Evolutionary conservation across 2,113 vertebrate genomes (phyloP).

Genomic region (Seriola dumerili): DNA sequence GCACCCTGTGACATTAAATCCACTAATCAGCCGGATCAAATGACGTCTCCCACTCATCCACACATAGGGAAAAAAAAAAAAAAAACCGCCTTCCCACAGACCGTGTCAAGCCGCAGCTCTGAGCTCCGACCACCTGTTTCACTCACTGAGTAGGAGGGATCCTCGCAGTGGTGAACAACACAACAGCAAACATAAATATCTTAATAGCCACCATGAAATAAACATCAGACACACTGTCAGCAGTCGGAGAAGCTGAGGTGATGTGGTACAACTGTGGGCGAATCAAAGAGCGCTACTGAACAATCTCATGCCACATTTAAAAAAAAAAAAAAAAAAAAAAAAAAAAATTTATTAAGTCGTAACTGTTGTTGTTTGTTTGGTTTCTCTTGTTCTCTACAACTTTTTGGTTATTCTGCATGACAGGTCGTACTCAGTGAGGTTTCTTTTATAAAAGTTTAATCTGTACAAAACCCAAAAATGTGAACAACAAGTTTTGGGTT

Average conservation of each 20-base stretch:
- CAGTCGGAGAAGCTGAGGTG: conserved; percentile 4
- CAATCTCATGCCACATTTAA: conserved; percentile 42
- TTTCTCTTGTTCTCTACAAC: conserved; percentile 18
- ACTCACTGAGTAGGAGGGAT: conserved; percentile 23
- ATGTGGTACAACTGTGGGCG: background rate
- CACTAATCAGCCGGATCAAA: conserved; percentile 51
- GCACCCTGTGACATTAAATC: conserved; percentile 36
- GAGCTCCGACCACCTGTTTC: conserved; percentile 70
- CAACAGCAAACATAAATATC: conserved; percentile 41
- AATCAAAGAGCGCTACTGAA: conserved; percentile 56
- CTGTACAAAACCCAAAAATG: background rate
- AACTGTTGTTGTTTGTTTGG: conserved; percentile 9
- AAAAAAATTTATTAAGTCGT: background rate
- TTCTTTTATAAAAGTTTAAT: background rate
- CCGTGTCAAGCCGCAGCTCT: conserved; percentile 58
- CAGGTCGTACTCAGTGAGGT: conserved; percentile 9
- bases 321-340: too few species aligned
- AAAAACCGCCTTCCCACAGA: conserved; percentile 22
- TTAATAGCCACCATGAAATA: conserved; percentile 40
- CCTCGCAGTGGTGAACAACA: conserved; percentile 1
- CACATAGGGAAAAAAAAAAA: conserved; percentile 5
- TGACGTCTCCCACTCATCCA: conserved; percentile 33
- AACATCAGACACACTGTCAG: conserved; percentile 35
- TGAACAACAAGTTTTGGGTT: background rate
- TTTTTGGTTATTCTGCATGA: conserved; percentile 14